Evolutionary conservation across 2,113 vertebrate species (phyloP).

Genomic region (Orycteropus afer): DNA sequence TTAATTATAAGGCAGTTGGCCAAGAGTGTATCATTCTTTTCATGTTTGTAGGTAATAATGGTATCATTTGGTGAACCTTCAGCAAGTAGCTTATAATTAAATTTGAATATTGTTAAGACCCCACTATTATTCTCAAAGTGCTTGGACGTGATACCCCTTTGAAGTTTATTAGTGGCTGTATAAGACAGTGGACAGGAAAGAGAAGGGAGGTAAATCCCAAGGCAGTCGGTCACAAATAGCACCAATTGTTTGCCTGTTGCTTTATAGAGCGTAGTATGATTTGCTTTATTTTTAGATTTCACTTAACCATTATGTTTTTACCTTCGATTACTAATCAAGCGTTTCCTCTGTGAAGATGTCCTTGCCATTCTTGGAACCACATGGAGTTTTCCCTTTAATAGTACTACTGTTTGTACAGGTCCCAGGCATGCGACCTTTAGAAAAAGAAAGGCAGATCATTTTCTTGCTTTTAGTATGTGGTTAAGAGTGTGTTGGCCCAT

Average conservation of each 20-base stretch:
- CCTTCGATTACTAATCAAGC: slow-evolving; percentile 71
- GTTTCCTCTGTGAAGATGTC: slow-evolving; percentile 71
- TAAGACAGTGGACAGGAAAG: slow-evolving; percentile 18
- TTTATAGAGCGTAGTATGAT: not conserved
- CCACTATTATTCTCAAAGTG: slow-evolving; percentile 26
- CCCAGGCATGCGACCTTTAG: slow-evolving; percentile 62
- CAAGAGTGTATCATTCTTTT: slow-evolving; percentile 23
- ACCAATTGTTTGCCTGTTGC: not conserved
- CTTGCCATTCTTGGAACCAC: slow-evolving; percentile 68
- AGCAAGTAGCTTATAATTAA: not conserved
- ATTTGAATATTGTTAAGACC: slow-evolving; percentile 1
- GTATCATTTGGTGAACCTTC: slow-evolving; percentile 30
- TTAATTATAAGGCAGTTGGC: not conserved
- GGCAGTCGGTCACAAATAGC: not conserved
- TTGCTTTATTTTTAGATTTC: slow-evolving; percentile 59
- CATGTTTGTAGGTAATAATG: not conserved
- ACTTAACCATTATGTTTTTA: slow-evolving; percentile 64
- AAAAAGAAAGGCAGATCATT: slow-evolving; percentile 53
- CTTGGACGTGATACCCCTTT: not conserved
- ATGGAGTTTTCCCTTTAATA: slow-evolving; percentile 69
- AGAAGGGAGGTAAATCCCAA: slow-evolving; percentile 36
- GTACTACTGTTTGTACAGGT: slow-evolving; percentile 63
- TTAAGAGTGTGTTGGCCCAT: slow-evolving; percentile 62
- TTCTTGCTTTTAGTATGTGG: slow-evolving; percentile 68
- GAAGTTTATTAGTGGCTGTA: not conserved